phyloP scores from a whole-genome alignment of 1,140 invertebrate species.

The Euborellia annulipes region DNA sequence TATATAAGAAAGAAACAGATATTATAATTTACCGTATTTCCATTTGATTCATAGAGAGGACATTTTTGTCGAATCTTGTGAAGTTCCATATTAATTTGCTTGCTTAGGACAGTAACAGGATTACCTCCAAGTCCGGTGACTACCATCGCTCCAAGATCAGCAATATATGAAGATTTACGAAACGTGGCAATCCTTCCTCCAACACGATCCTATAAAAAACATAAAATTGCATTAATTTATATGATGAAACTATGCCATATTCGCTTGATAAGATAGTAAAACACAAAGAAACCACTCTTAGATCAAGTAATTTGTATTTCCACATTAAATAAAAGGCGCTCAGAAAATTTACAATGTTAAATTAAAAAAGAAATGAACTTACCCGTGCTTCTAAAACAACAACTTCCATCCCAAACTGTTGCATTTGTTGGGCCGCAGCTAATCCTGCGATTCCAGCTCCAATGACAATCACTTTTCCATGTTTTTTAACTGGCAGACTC shows the following conservation, averaged over 20 bases:
- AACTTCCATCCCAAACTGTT: constrained; percentile 93
- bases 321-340: too few relatives aligned
- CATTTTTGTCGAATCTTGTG: constrained; percentile 94
- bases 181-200: constrained; percentile 95
- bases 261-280: too few relatives aligned
- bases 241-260: too few relatives aligned
- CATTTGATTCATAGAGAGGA: constrained; percentile 89
- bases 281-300: too few relatives aligned
- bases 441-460: constrained; percentile 89
- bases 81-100: constrained; percentile 94
- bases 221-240: too few relatives aligned
- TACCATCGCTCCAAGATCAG: constrained; percentile 85
- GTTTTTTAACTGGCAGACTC: constrained; percentile 55
- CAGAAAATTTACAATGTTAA: too few relatives aligned
- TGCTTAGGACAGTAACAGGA: constrained; percentile 86
- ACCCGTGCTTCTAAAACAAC: constrained; percentile 83
- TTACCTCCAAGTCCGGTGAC: constrained; percentile 85
- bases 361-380: constrained; percentile 21
- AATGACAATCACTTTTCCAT: constrained; percentile 85
- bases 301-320: too few relatives aligned
- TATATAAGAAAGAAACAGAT: too few relatives aligned
- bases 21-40: constrained; percentile 51
- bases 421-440: constrained; percentile 83
- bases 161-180: constrained; percentile 84
- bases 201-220: constrained; percentile 86